Percentiles rank a stretch among this genome's conserved stretches.
phyloP scores from a whole-genome alignment of 64 coral and sea anemone species.

The Montipora sp. region DNA sequence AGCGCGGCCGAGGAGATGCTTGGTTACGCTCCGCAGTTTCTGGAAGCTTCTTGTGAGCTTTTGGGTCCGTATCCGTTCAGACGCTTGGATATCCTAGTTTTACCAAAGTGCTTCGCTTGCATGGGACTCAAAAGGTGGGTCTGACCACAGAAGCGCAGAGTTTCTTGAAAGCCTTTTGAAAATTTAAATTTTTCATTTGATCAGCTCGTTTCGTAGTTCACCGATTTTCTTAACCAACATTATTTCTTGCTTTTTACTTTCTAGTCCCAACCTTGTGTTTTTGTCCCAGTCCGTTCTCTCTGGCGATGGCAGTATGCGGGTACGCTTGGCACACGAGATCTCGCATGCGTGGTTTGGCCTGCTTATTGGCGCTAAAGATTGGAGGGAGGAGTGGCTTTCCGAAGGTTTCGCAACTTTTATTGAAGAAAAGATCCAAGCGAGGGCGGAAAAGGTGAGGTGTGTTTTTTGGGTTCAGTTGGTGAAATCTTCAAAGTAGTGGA shows the following conservation, averaged over 20 bases:
- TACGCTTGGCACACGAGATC: slow-evolving; percentile 94
- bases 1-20: slow-evolving; percentile 80
- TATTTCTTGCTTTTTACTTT: background rate
- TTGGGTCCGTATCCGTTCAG: slow-evolving; percentile 94
- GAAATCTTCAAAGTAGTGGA: background rate
- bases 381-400: slow-evolving; percentile 96
- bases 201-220: background rate
- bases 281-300: slow-evolving; percentile 96
- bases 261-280: slow-evolving; percentile 93
- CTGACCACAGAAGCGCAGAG: background rate
- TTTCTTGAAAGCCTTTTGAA: background rate
- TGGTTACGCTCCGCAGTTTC: slow-evolving; percentile 59
- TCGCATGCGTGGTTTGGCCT: slow-evolving; percentile 98
- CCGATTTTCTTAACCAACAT: background rate
- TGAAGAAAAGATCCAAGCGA: slow-evolving; percentile 90
- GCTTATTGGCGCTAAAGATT: slow-evolving; percentile 94
- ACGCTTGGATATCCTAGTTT: slow-evolving; percentile 80
- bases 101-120: slow-evolving; percentile 96
- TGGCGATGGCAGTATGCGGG: slow-evolving; percentile 83
- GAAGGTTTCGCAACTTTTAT: slow-evolving; percentile 96
- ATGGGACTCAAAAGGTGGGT: slow-evolving; percentile 96
- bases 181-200: background rate
- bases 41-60: slow-evolving; percentile 87
- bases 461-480: background rate
- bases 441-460: slow-evolving; percentile 73